A percentile compares a stretch with the other conserved stretches of the same genome.
Conservation (phyloP, 2,113 vertebrate genomes). For the Hyperoodon ampullatus region DNA sequence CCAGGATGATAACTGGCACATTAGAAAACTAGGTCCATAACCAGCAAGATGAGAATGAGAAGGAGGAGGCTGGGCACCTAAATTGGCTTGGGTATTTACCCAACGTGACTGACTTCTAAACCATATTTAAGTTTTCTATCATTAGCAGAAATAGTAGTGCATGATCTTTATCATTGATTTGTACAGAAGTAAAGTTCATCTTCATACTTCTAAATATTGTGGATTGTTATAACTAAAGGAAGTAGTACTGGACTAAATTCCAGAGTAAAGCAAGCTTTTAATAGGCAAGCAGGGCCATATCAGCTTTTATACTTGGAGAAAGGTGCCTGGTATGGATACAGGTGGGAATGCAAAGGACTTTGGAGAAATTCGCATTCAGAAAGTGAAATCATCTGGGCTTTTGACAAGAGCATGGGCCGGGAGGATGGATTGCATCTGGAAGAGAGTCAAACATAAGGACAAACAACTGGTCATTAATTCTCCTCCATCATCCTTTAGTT, state of each 20-base stretch:
- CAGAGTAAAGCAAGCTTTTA: not conserved
- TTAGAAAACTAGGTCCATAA: not conserved
- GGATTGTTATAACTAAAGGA: not conserved
- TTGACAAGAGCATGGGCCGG: not conserved
- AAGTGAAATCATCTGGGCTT: not conserved
- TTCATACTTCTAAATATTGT: not conserved
- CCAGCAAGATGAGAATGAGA: not conserved
- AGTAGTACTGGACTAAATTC: not conserved
- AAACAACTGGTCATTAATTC: not conserved
- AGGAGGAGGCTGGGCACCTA: not conserved
- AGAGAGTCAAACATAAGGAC: not conserved
- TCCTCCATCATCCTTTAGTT: not conserved
- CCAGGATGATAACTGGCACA: not conserved
- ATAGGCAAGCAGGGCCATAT: not conserved
- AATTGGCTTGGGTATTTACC: not conserved
- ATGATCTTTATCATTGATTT: not conserved
- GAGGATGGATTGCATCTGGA: not conserved
- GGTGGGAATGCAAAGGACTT: not conserved
- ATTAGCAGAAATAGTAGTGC: not conserved
- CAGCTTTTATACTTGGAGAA: not conserved
- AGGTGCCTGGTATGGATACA: not conserved
- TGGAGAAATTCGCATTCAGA: not conserved
- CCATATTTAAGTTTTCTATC: not conserved
- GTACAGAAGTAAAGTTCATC: not conserved
- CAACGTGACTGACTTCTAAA: not conserved